These are phyloP conservation scores for Platysternon megacephalum DNA, from an alignment of 2,113 vertebrate genomes.

Conservation along the genomic window DNA sequence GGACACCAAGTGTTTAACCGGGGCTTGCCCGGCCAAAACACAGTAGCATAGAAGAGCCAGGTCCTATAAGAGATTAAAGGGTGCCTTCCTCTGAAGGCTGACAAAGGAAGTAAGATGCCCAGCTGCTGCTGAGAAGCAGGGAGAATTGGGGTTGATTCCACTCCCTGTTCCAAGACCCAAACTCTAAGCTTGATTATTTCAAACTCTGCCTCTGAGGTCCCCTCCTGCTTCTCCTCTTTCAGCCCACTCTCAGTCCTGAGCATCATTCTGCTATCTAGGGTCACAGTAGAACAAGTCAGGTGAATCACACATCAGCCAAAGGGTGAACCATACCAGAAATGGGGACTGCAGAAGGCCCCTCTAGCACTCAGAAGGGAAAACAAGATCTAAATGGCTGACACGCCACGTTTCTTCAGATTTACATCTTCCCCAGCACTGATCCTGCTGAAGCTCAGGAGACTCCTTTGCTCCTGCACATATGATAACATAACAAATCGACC, in stretches of 20 bases:
- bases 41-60: neutral
- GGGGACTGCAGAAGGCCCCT: neutral
- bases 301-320: neutral
- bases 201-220: neutral
- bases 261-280: neutral
- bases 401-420: neutral
- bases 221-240: neutral
- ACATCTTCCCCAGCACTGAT: neutral
- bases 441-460: rapidly evolving
- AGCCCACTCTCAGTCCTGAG: neutral
- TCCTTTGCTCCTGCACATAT: neutral
- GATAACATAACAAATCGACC: neutral
- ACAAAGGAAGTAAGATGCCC: neutral
- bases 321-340: neutral
- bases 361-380: neutral
- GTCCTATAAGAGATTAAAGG: neutral
- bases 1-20: rapidly evolving
- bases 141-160: neutral
- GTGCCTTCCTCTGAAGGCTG: neutral
- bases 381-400: neutral
- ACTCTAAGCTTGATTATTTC: neutral
- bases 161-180: neutral
- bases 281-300: rapidly evolving
- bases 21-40: neutral
- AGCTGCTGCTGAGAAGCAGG: neutral